Percentiles rank a stretch among this genome's conserved stretches.
Evolutionary conservation across 2,113 vertebrate species (phyloP).

Genomic region (Alligator sinensis): DNA sequence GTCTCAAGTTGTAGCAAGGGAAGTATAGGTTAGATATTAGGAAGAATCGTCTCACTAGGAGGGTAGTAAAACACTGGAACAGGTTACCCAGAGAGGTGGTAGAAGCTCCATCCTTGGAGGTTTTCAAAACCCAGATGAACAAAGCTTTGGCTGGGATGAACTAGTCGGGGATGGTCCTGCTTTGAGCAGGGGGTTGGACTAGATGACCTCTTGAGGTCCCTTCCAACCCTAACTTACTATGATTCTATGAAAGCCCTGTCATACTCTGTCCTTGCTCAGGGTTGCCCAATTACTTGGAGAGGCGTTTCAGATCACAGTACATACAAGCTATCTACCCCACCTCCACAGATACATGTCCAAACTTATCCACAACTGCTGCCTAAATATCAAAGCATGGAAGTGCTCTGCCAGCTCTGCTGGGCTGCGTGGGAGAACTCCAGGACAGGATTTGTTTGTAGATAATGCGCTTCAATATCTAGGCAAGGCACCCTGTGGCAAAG

Average conservation of each 20-base stretch:
- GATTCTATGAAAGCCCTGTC: background rate
- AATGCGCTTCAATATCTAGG: background rate
- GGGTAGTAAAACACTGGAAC: no score
- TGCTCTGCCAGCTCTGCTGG: background rate
- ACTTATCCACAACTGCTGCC: slow-evolving; percentile 44
- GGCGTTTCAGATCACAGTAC: slow-evolving; percentile 13
- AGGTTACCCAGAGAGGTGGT: no score
- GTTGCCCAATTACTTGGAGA: slow-evolving; percentile 4
- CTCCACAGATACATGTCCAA: slow-evolving; percentile 43
- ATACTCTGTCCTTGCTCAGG: background rate
- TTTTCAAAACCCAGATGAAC: no score
- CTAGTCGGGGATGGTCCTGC: no score
- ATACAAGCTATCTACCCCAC: background rate
- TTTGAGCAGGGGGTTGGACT: no score
- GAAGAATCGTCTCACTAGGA: no score
- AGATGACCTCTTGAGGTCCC: no score
- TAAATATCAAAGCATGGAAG: slow-evolving; percentile 64
- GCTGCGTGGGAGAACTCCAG: background rate
- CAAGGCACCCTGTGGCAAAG: background rate
- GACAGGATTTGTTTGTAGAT: slow-evolving; percentile 8
- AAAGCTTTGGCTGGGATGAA: no score
- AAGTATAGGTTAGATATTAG: no score
- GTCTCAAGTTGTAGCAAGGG: no score
- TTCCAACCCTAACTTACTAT: no score
- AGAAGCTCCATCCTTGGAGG: no score